phyloP scores from a whole-genome alignment of 2,888 invertebrate species.

The Campopleginae sp. region DNA sequence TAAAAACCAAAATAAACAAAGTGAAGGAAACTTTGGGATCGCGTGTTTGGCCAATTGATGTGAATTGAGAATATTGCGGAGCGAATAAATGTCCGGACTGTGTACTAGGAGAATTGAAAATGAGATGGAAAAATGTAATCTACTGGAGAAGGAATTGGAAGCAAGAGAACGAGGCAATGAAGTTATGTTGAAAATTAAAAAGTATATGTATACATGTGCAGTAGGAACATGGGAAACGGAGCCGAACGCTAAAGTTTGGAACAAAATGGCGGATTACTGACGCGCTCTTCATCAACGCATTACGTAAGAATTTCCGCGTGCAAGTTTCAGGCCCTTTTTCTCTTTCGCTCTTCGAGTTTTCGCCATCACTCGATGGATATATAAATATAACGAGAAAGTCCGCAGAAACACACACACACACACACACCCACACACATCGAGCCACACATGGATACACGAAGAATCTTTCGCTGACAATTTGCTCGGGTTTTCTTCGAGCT shows the following conservation, averaged over 20 bases:
- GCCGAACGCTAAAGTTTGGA: constrained; percentile 19
- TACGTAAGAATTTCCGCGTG: constrained; percentile 62
- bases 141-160: no score
- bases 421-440: not conserved
- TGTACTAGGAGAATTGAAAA: not conserved
- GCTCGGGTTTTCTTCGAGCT: constrained; percentile 53
- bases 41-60: constrained; percentile 1
- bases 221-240: not conserved
- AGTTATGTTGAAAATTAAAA: constrained; percentile 12
- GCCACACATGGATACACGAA: not conserved
- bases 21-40: not conserved
- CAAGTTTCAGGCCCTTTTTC: constrained; percentile 49
- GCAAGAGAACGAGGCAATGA: not conserved
- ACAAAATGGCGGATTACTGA: constrained; percentile 45
- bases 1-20: constrained; percentile 2
- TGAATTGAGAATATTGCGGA: constrained; percentile 12
- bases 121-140: constrained; percentile 17
- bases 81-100: not conserved
- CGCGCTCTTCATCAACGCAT: constrained; percentile 61
- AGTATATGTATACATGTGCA: not conserved
- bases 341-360: constrained; percentile 67
- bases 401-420: not conserved
- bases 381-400: constrained; percentile 11
- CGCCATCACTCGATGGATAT: constrained; percentile 47
- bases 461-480: constrained; percentile 19